phyloP scores from a whole-genome alignment of 2,797 vertebrate species.

The Phoxinus dragarum region DNA sequence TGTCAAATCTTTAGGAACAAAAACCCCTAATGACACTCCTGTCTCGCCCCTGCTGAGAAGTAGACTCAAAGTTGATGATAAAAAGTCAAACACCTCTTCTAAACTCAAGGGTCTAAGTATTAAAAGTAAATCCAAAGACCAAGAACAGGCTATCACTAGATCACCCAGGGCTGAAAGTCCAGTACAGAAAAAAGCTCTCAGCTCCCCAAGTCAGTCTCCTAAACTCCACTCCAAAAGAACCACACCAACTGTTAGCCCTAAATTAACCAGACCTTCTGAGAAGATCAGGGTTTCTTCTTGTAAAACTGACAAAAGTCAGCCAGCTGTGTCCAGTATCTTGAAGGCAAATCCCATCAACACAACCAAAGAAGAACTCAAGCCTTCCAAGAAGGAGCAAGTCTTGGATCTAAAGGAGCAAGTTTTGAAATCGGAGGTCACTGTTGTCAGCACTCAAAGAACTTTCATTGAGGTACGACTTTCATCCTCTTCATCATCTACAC shows the following conservation, averaged over 20 bases:
- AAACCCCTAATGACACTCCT: conserved; percentile 66
- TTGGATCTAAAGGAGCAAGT: conserved; percentile 58
- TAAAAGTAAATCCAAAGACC: conserved; percentile 79
- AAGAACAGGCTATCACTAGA: conserved; percentile 66
- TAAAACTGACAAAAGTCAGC: conserved; percentile 53
- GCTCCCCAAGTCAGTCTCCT: conserved; percentile 74
- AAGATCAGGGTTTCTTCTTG: conserved; percentile 45
- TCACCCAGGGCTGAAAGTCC: conserved; percentile 61
- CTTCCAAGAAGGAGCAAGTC: conserved; percentile 39
- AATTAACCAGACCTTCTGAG: conserved; percentile 61
- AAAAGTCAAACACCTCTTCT: conserved; percentile 73
- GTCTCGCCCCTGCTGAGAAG: conserved; percentile 68
- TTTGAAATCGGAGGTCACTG: conserved; percentile 58
- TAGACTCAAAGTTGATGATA: conserved; percentile 73
- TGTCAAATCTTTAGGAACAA: conserved; percentile 51
- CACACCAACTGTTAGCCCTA: conserved; percentile 63
- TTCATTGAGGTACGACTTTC: conserved; percentile 84
- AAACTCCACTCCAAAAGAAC: conserved; percentile 72
- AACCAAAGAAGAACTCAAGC: conserved; percentile 32
- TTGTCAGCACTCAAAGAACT: conserved; percentile 75
- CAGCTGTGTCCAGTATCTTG: conserved; percentile 20
- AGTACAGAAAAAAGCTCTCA: conserved; percentile 70
- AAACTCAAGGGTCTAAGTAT: conserved; percentile 83
- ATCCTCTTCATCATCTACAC: conserved; percentile 69
- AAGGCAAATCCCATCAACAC: conserved; percentile 45